A percentile compares a stretch with the other conserved stretches of the same genome.
phyloP scores from a whole-genome alignment of 2,888 invertebrate genomes.

The Drosophila colorata region DNA sequence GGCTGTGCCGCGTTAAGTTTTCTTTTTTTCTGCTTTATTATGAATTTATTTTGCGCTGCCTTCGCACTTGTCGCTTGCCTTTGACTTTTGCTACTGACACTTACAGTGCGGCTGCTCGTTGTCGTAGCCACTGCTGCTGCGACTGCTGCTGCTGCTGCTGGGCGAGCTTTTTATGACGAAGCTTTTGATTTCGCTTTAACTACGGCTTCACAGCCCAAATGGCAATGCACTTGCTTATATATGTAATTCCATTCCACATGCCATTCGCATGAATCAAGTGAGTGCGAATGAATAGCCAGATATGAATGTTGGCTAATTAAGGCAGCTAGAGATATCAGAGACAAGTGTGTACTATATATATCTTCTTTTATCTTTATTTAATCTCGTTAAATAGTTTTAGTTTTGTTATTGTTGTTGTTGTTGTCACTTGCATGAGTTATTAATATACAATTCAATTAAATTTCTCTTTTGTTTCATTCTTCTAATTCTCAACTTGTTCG shows the following conservation, averaged over 20 bases:
- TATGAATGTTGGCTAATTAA: slow-evolving; percentile 25
- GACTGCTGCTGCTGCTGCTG: neutral
- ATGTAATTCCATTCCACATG: slow-evolving; percentile 20
- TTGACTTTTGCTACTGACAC: slow-evolving; percentile 46
- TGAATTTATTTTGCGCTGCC: slow-evolving; percentile 1
- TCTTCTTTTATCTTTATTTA: slow-evolving; percentile 66
- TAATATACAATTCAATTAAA: slow-evolving; percentile 46
- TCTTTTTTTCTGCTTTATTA: neutral
- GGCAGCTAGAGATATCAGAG: neutral
- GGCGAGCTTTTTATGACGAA: slow-evolving; percentile 25
- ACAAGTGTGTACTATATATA: neutral
- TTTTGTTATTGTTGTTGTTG: slow-evolving; percentile 23
- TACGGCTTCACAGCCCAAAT: slow-evolving; percentile 28
- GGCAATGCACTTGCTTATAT: slow-evolving; percentile 23
- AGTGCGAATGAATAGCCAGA: slow-evolving; percentile 24
- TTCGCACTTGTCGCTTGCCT: slow-evolving; percentile 14
- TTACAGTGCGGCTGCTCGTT: neutral
- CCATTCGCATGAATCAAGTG: slow-evolving; percentile 36
- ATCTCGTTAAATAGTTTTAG: slow-evolving; percentile 69
- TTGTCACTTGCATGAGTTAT: slow-evolving; percentile 36
- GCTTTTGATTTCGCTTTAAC: slow-evolving; percentile 37
- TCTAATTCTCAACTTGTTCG: slow-evolving; percentile 45
- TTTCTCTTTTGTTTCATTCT: slow-evolving; percentile 16
- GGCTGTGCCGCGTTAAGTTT: neutral
- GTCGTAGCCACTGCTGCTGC: slow-evolving; percentile 12